Evolutionary conservation across 92 coral and sea anemone genomes (phyloP).

Genomic region (Epizoanthus illoricatus): DNA sequence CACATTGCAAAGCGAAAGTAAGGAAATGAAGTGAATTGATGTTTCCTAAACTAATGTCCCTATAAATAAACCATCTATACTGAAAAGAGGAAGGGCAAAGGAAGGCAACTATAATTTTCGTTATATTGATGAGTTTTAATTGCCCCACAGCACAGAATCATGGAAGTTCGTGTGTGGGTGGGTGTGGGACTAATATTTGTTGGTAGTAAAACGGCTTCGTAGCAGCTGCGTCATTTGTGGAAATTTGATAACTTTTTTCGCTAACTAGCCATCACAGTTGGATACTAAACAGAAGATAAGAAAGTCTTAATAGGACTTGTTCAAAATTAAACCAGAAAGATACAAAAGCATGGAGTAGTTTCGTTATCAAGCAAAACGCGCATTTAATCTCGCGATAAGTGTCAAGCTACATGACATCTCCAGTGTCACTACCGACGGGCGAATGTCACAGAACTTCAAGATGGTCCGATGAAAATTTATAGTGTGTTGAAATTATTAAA

Average conservation of each 20-base stretch:
- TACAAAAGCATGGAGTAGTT: constrained; percentile 55
- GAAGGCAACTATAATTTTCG: constrained; percentile 11
- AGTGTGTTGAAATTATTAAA: not conserved
- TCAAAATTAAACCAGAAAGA: constrained; percentile 72
- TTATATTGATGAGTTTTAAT: constrained; percentile 22
- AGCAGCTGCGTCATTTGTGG: constrained; percentile 32
- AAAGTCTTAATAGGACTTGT: constrained; percentile 71
- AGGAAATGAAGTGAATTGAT: constrained; percentile 85
- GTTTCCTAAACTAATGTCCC: constrained; percentile 80
- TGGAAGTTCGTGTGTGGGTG: not conserved
- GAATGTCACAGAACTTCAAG: constrained; percentile 29
- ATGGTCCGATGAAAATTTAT: constrained; percentile 14
- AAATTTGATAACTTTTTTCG: constrained; percentile 48
- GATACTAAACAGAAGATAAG: constrained; percentile 75
- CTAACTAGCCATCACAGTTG: constrained; percentile 62
- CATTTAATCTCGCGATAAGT: constrained; percentile 60
- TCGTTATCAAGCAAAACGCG: constrained; percentile 65
- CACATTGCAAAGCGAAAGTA: constrained; percentile 55
- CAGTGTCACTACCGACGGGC: constrained; percentile 20
- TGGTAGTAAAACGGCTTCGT: constrained; percentile 30
- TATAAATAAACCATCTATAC: constrained; percentile 54
- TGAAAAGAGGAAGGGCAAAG: constrained; percentile 38
- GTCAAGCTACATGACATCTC: constrained; percentile 70
- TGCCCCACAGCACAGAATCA: not conserved
- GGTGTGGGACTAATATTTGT: not conserved